Percentiles rank a stretch among this genome's conserved stretches.
phyloP scores from a whole-genome alignment of 2,888 invertebrate genomes.

The Caenorhabditis macrosperma region DNA sequence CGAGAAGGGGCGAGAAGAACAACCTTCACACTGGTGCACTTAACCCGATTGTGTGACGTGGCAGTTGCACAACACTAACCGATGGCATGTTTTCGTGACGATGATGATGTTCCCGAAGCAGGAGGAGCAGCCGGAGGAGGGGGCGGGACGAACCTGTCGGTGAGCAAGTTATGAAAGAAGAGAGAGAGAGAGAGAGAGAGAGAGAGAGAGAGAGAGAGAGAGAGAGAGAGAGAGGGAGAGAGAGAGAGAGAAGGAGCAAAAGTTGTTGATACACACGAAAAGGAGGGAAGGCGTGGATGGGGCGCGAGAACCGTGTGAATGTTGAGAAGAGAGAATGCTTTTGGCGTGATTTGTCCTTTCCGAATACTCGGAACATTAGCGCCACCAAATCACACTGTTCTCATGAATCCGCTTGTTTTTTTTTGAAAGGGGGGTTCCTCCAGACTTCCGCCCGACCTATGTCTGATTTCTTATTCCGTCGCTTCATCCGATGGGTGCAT shows the following conservation, averaged over 20 bases:
- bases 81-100: conserved; percentile 29
- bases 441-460: too few relatives aligned
- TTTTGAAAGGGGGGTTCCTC: too few relatives aligned
- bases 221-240: conserved; percentile 10
- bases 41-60: conserved; percentile 51
- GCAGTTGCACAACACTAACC: conserved; percentile 37
- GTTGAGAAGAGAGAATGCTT: too few relatives aligned
- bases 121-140: conserved; percentile 17
- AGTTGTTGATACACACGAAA: conserved; percentile 36
- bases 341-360: too few relatives aligned
- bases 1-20: conserved; percentile 12
- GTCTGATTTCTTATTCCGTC: background rate
- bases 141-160: conserved; percentile 19
- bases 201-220: conserved; percentile 7
- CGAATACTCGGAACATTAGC: too few relatives aligned
- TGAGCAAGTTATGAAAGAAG: background rate
- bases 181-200: conserved; percentile 29
- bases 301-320: conserved; percentile 19
- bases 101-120: conserved; percentile 23
- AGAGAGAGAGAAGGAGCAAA: background rate
- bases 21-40: conserved; percentile 38
- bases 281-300: background rate
- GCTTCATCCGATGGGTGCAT: too few relatives aligned
- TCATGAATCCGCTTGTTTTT: too few relatives aligned
- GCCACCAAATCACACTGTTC: too few relatives aligned